Evolutionary conservation across 1,140 invertebrate species (phyloP).

Genomic region (Macrostomum lignano): DNA sequence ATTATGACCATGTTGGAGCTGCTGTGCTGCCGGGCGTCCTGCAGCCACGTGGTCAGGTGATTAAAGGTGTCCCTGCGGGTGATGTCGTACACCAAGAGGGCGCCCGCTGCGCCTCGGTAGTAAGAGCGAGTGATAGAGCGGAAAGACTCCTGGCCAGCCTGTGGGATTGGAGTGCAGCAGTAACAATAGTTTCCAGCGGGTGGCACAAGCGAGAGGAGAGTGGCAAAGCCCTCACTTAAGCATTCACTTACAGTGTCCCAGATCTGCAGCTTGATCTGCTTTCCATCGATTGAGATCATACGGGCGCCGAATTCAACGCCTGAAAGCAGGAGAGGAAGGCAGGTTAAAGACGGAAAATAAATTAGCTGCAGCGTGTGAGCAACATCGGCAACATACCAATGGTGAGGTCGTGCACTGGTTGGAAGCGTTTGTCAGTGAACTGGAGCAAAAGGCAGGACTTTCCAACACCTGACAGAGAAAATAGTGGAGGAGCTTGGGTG

Average conservation of each 20-base stretch:
- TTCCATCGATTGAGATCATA: slow-evolving; percentile 97
- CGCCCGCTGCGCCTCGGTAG: slow-evolving; percentile 82
- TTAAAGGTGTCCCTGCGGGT: slow-evolving; percentile 88
- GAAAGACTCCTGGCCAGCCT: slow-evolving; percentile 96
- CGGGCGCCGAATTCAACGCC: slow-evolving; percentile 96
- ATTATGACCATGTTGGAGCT: slow-evolving; percentile 91
- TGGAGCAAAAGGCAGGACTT: slow-evolving; percentile 92
- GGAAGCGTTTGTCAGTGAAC: slow-evolving; percentile 98
- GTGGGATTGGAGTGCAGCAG: too few relatives aligned
- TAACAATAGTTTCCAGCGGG: too few relatives aligned
- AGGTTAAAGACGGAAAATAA: too few relatives aligned
- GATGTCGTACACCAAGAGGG: slow-evolving; percentile 85
- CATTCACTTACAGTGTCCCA: slow-evolving; percentile 89
- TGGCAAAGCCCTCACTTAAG: too few relatives aligned
- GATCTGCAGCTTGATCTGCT: slow-evolving; percentile 92
- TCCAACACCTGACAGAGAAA: slow-evolving; percentile 52
- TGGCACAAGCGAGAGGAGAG: too few relatives aligned
- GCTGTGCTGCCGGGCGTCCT: slow-evolving; percentile 94
- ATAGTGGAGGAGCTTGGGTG: too few relatives aligned
- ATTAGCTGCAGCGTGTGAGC: too few relatives aligned
- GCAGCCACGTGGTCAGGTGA: slow-evolving; percentile 91
- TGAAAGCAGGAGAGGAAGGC: too few relatives aligned
- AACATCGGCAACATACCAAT: too few relatives aligned
- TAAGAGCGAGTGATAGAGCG: slow-evolving; percentile 90
- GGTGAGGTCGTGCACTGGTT: slow-evolving; percentile 93